phyloP scores from a whole-genome alignment of 2,113 vertebrate genomes.

The Nothobranchius kuhntae region DNA sequence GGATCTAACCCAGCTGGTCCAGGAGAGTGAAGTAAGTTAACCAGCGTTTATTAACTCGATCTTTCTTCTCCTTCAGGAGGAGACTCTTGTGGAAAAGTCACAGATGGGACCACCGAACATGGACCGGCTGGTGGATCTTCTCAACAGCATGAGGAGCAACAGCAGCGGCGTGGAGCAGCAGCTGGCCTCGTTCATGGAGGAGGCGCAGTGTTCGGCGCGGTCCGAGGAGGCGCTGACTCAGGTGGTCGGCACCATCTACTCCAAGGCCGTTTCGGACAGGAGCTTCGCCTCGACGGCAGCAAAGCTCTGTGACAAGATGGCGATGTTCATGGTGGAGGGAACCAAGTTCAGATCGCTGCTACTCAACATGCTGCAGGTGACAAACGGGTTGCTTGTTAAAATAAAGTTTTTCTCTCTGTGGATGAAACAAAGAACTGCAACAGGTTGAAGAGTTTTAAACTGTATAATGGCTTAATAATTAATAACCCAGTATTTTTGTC shows the following conservation, averaged over 20 bases:
- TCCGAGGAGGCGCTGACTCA: conserved; percentile 91
- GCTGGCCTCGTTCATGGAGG: conserved; percentile 95
- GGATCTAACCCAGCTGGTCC: conserved; percentile 6
- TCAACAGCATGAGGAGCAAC: conserved; percentile 97
- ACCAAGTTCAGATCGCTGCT: conserved; percentile 97
- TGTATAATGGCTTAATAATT: background rate
- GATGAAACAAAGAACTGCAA: background rate
- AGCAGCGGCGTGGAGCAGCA: conserved; percentile 91
- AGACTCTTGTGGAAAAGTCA: conserved; percentile 78
- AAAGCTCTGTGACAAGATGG: conserved; percentile 97
- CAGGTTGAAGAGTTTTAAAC: background rate
- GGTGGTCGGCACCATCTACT: conserved; percentile 92
- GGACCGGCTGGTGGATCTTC: conserved; percentile 92
- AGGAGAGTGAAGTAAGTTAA: background rate
- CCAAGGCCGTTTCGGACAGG: conserved; percentile 90
- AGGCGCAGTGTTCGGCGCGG: conserved; percentile 91
- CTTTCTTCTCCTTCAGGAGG: conserved; percentile 82
- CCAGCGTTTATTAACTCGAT: background rate
- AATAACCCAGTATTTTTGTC: too few species aligned
- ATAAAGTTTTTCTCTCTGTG: background rate
- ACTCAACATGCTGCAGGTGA: conserved; percentile 98
- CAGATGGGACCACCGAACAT: conserved; percentile 82
- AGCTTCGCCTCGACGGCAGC: conserved; percentile 96
- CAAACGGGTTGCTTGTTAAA: background rate
- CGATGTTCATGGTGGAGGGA: conserved; percentile 97